phyloP scores from a whole-genome alignment of 1,140 invertebrate genomes.

The Halyomorpha halys region DNA sequence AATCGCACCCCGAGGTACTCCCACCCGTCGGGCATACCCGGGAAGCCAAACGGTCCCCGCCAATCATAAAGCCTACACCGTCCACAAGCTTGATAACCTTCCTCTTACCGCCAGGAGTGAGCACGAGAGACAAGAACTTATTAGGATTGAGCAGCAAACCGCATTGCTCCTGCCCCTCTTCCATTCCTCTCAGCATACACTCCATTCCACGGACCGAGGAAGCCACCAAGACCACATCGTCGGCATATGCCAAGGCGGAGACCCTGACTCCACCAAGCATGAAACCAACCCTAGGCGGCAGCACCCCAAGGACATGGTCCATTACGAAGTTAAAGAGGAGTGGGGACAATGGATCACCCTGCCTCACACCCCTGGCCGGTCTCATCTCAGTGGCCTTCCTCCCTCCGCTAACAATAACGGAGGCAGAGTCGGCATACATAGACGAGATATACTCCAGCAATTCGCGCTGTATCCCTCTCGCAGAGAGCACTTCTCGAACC shows the following conservation, averaged over 20 bases:
- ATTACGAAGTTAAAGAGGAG: background rate
- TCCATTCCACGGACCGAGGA: background rate
- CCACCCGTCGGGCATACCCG: background rate
- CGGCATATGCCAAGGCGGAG: background rate
- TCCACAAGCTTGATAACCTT: background rate
- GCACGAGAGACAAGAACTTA: background rate
- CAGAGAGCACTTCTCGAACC: background rate
- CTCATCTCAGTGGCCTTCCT: too few relatives aligned
- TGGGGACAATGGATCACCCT: background rate
- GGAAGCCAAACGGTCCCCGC: background rate
- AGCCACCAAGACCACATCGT: background rate
- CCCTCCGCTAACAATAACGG: too few relatives aligned
- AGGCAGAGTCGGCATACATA: too few relatives aligned
- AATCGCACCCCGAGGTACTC: conserved; percentile 1
- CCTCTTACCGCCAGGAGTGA: background rate
- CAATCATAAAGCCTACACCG: background rate
- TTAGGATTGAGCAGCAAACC: conserved; percentile 2
- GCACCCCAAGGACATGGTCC: background rate
- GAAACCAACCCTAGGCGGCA: background rate
- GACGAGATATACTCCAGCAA: background rate
- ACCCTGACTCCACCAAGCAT: background rate
- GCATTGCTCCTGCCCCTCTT: background rate
- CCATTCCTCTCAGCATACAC: background rate
- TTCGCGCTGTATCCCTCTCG: background rate
- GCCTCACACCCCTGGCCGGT: background rate